Evolutionary conservation across 2,113 vertebrate species (phyloP).

Genomic region (Lontra canadensis): DNA sequence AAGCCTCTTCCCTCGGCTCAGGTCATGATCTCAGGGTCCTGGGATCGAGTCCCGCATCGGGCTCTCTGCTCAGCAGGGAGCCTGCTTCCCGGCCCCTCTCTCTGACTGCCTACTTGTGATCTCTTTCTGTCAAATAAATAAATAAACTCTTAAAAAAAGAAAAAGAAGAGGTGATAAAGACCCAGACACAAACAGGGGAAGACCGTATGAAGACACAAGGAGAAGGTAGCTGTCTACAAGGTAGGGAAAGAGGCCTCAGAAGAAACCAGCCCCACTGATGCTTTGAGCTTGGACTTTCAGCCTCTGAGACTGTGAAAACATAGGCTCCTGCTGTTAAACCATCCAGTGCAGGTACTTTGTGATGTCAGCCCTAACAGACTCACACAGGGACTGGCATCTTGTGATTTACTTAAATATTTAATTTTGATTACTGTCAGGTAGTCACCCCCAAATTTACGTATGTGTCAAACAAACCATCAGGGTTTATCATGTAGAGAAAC

Average conservation of each 20-base stretch:
- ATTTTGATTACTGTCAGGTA: not conserved
- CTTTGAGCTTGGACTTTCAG: not conserved
- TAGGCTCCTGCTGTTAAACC: not conserved
- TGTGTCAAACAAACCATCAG: not conserved
- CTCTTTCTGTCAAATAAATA: no score
- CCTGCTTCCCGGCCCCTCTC: no score
- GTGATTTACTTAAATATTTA: not conserved
- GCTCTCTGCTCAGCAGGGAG: no score
- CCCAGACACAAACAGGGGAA: not conserved
- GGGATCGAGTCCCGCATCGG: no score
- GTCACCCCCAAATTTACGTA: not conserved
- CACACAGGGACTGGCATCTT: not conserved
- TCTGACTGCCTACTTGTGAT: no score
- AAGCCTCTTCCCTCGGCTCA: no score
- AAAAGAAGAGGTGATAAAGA: not conserved
- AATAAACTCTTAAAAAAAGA: no score
- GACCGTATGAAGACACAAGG: not conserved
- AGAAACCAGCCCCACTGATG: not conserved
- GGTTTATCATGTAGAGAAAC: not conserved
- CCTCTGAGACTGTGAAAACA: not conserved
- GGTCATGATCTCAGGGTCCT: no score
- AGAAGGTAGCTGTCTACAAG: not conserved
- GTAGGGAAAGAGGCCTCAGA: not conserved
- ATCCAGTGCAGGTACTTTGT: not conserved
- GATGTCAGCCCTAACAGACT: not conserved